A percentile compares a stretch with the other conserved stretches of the same genome.
These are phyloP conservation scores for Saccostrea echinata DNA, from an alignment of 1,140 invertebrate genomes.

Conservation along the genomic window DNA sequence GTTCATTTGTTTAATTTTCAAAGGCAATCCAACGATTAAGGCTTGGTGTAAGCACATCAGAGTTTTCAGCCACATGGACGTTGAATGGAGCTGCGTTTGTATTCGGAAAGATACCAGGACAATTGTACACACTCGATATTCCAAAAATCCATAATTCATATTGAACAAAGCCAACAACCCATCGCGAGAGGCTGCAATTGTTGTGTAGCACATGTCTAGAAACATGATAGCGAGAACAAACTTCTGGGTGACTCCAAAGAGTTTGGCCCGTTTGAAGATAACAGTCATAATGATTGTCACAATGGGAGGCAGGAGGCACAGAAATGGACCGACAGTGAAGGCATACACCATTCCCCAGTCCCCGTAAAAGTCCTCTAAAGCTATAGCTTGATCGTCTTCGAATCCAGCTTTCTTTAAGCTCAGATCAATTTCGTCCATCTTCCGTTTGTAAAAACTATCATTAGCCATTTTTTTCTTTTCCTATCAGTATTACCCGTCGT, in stretches of 20 bases:
- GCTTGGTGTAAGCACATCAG: background rate
- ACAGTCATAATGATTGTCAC: background rate
- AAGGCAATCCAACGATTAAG: background rate
- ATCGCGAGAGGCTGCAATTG: background rate
- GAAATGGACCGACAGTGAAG: background rate
- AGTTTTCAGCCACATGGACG: too few species aligned
- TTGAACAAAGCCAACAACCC: background rate
- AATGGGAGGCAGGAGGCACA: background rate
- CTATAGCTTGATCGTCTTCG: too few species aligned
- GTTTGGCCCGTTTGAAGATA: background rate
- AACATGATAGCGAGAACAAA: background rate
- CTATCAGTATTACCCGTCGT: too few species aligned
- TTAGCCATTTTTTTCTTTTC: too few species aligned
- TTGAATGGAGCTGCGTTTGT: background rate
- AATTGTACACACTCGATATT: background rate
- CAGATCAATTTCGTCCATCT: too few species aligned
- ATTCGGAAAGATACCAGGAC: background rate
- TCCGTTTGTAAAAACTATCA: too few species aligned
- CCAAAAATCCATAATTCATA: too few species aligned
- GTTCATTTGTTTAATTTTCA: background rate
- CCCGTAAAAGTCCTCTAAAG: background rate
- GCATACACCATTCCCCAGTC: background rate
- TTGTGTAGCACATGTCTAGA: background rate
- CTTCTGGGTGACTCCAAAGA: too few species aligned
- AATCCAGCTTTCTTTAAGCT: too few species aligned